Base-by-base conservation (phyloP, 2,113 vertebrate genomes). In the Malurus alboscapulatus region DNA sequence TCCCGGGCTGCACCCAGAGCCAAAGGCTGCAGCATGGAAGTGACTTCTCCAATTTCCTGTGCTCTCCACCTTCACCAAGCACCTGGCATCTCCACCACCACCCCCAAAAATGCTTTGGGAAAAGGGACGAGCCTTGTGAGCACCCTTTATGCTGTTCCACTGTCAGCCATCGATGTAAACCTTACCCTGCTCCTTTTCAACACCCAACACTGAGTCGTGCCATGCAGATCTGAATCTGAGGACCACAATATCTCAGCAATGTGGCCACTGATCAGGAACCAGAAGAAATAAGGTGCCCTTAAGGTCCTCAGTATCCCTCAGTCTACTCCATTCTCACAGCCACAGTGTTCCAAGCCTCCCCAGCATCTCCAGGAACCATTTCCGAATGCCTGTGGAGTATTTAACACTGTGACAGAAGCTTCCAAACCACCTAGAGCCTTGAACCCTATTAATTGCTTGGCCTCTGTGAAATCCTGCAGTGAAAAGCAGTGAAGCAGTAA, bases 401-500 rank as follows among this genome's bases (percentile, higher is more conserved):
- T 50, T 88, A 59, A 38, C 83, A 87, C 27, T 12, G 34, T 5
- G 32, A 87, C 84, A 92, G 34, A 68, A 65, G 42, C 1, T 79
- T 17, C 78, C 58, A 68, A 69, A 53, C 7, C 3, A 24, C 73
- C 66, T 6, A 40, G 25, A 66, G 88, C 88, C 67, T 6, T 74
- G 79, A 94, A 55, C 67, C 51, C 57, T 2, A 22, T 54, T 94
- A 94, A 94, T 93, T 86, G 59, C 72, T 88, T 53, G 75, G 68
- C 85, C 67, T 40, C 84, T 50, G 30, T 5, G 0, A 93, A 62
- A 47, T 15, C 75, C 76, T 36, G 72, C 75, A 93, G 83, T n/a
- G 75, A 93, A 95, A 67, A 78, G 84, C 91, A 84, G 51, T 2
- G 40, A 84, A 50, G 80, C 83, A 63, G 38, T 96, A 95, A 96